Percentiles rank a stretch among this genome's conserved stretches.
These are phyloP conservation scores for Actenoides lindsayi DNA, from an alignment of 2,113 vertebrate genomes.

Conservation along the genomic window DNA sequence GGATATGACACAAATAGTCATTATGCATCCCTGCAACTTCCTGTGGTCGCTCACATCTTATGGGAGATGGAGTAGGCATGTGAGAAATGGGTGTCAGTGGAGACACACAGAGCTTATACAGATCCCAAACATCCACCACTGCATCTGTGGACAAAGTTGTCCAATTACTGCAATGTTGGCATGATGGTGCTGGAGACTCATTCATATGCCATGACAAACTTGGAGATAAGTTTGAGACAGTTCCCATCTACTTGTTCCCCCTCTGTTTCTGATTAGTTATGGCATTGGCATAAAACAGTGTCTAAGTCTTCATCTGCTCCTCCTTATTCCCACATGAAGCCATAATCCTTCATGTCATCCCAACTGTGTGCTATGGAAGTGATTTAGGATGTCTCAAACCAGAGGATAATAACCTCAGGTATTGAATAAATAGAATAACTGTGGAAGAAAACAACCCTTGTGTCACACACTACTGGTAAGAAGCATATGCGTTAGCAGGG, in stretches of 20 bases:
- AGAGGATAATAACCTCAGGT: constrained; percentile 35
- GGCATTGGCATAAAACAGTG: background rate
- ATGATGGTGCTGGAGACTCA: background rate
- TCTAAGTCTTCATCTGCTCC: constrained; percentile 19
- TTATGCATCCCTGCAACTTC: background rate
- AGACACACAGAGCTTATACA: background rate
- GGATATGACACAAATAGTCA: background rate
- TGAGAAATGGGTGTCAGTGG: background rate
- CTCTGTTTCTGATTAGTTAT: constrained; percentile 36
- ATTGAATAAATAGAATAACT: constrained; percentile 7
- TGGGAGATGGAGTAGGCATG: background rate
- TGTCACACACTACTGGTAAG: background rate
- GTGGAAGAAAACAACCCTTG: background rate
- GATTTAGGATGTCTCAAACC: background rate
- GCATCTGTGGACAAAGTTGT: background rate
- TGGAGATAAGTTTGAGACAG: background rate
- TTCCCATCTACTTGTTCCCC: background rate
- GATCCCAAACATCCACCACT: background rate
- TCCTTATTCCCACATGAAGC: constrained; percentile 22
- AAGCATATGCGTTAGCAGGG: background rate
- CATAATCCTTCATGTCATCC: constrained; percentile 7
- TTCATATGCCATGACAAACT: background rate
- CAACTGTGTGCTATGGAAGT: background rate
- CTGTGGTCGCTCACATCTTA: background rate
- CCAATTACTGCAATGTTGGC: background rate